Base-by-base conservation (phyloP, 2,888 invertebrate genomes). In the Tetanocera ferruginea region DNA sequence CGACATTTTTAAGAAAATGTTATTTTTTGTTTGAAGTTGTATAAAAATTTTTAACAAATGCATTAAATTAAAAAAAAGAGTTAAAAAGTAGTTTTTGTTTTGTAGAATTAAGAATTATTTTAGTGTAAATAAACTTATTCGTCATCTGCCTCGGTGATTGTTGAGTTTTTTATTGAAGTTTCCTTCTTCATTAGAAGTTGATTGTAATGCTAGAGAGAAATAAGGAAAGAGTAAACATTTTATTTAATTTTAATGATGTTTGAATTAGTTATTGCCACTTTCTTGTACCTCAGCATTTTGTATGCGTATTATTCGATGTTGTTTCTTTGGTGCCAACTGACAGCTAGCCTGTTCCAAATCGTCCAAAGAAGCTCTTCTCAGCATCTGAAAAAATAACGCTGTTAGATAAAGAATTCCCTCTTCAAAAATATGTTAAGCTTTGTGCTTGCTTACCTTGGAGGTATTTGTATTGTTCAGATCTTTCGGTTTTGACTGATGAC, bases 341-440 rank as follows among this genome's bases (percentile, higher is more conserved):
- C 95, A 95, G 0, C 95, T 93, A 84, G 94, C 94, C 82, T 94
- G 93, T 86, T 97, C 97, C 73, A 96, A 90, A 83, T 96, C 96
- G 84, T 96, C 96, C 57, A 95, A 87, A 0, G 95, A 95, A 5
- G 95, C 95, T 74, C 95, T 91, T 5, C 95, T 91, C 3, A 93
- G 92, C 85, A 95, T 89, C 93, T 93, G 82, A 3, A 81, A 82
- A 43, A 81, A 82, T 43, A 64, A 62, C 1, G 14, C 57, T 37
- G 62, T 28, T 52, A 43, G 23, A 34, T 62, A 19, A 62, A 43
- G 28, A 11, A 9, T 23, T 23, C 1, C 43, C 19, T 23, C n/a
- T 72, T 37, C n/a, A 19, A 6, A 17, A 34, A 34, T 8, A 31
- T n/a, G 19, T 3, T 67, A 67, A 23, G 5, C 52, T 5, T 67